A percentile compares a stretch with the other conserved stretches of the same genome.
Evolutionary conservation across 1,140 invertebrate species (phyloP).

Genomic region (Platyscapa corneri): DNA sequence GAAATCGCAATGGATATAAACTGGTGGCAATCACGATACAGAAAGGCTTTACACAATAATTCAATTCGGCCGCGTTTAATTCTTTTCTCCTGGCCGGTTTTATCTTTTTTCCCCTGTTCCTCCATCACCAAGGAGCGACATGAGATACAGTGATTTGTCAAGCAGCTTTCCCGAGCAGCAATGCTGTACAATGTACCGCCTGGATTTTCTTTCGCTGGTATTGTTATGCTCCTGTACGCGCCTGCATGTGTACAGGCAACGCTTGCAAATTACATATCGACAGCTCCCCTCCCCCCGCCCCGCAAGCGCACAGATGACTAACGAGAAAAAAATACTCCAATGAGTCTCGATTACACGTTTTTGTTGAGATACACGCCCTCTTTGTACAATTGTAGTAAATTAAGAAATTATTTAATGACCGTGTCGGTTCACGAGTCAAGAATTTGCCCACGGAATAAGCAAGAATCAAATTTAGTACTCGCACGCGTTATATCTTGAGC

Average conservation of each 20-base stretch:
- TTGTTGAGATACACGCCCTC: too few species aligned
- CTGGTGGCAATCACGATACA: not conserved
- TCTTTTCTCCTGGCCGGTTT: not conserved
- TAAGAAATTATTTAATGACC: too few species aligned
- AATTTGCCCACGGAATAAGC: too few species aligned
- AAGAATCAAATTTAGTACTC: too few species aligned
- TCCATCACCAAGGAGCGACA: not conserved
- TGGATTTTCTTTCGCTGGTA: constrained; percentile 2
- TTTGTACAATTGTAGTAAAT: too few species aligned
- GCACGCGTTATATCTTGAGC: too few species aligned
- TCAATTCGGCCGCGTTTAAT: constrained; percentile 7
- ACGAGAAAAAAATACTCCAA: not conserved
- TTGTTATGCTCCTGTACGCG: not conserved
- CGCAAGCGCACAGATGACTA: not conserved
- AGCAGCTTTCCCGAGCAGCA: not conserved
- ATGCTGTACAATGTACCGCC: not conserved
- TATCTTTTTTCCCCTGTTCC: not conserved
- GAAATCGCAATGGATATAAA: not conserved
- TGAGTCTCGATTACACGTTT: not conserved
- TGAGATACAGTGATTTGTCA: constrained; percentile 36
- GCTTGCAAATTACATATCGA: not conserved
- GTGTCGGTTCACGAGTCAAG: too few species aligned
- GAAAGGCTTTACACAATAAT: constrained; percentile 9
- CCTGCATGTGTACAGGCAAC: not conserved
- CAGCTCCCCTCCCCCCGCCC: not conserved